Base-by-base conservation (phyloP, 2,888 invertebrate species). In the Sialis lutaria region DNA sequence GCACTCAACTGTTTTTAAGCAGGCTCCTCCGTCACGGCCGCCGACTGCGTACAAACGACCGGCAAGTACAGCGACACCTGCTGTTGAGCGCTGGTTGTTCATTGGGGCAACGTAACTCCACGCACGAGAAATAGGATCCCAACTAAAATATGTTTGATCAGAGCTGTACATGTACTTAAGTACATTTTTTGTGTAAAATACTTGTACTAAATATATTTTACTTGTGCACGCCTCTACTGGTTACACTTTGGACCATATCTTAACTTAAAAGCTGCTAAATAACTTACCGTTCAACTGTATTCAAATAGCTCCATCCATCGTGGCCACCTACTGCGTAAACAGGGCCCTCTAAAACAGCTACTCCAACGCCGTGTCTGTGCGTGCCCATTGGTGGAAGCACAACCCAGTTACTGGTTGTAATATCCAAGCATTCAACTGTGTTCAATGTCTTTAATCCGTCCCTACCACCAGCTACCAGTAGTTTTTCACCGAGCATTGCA, bases 271-370 rank as follows among this genome's bases (percentile, higher is more conserved):
- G 2, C 22, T 22, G 4, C 2, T 37, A 6, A 6, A 8, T 6
- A 6, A 37, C 37, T 47, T 56, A 72, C 64, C 81, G 71, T 68
- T 95, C 95, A 1, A 92, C 93, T 0, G 91, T 89, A 63, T 88
- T 91, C 41, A 93, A 72, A 62, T 92, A 93, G 58, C 90, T 90
- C 90, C 90, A 90, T 12, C 91, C 93, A 64, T 95, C 93, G 60
- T 93, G 93, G 0, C 95, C 95, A 1, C 95, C 93, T 4, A 93
- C 89, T 0, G 92, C 93, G 67, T 95, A 95, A 49, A 95, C 72
- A 1, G 91, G 89, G 1, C 87, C 83, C 55, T 77, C 77, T 43
- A 89, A 71, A 33, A 85, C 80, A 2, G 85, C 83, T 31, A 86
- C 85, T 8, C 83, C 84, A 49, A 85, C 65, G 1, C 85, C 85